These are phyloP conservation scores for Sarcophaga peregrina DNA, from an alignment of 1,140 invertebrate species.

Conservation along the genomic window DNA sequence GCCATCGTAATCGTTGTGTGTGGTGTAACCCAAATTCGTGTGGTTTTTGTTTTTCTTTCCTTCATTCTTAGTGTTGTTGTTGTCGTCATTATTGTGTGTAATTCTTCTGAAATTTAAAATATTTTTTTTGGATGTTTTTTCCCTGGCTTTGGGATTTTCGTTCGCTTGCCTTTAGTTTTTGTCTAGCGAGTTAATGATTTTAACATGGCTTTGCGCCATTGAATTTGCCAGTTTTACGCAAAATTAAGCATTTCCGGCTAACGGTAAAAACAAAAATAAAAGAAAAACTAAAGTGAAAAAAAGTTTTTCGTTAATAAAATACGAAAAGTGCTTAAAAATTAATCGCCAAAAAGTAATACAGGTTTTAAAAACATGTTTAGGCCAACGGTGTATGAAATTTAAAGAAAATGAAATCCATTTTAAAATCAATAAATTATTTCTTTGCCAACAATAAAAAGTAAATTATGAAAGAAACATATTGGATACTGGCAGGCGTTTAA, in stretches of 20 bases:
- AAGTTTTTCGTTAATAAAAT: not conserved
- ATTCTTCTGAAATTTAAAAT: not conserved
- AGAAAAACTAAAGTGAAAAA: not conserved
- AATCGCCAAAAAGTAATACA: not conserved
- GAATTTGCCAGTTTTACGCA: slow-evolving; percentile 44
- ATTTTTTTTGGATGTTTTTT: not conserved
- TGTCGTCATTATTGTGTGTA: not conserved
- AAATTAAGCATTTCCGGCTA: slow-evolving; percentile 44
- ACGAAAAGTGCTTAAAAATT: not conserved
- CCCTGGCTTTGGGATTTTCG: not conserved
- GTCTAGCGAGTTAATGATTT: slow-evolving; percentile 27
- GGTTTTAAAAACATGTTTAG: slow-evolving; percentile 11
- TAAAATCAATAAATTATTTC: not conserved
- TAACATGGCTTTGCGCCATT: slow-evolving; percentile 43
- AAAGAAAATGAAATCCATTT: not conserved
- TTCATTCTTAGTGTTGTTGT: too few species aligned
- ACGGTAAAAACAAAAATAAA: too few species aligned
- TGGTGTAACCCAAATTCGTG: slow-evolving; percentile 39
- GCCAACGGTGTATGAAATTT: slow-evolving; percentile 27
- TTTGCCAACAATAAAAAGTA: not conserved
- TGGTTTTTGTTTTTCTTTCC: slow-evolving; percentile 6
- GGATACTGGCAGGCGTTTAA: not conserved
- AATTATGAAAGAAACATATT: not conserved
- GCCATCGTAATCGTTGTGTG: too few species aligned
- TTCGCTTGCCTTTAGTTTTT: not conserved